Percentiles rank a stretch among this genome's conserved stretches.
These are phyloP conservation scores for Dolomedes plantarius DNA, from an alignment of 2,888 invertebrate species.

Conservation along the genomic window DNA sequence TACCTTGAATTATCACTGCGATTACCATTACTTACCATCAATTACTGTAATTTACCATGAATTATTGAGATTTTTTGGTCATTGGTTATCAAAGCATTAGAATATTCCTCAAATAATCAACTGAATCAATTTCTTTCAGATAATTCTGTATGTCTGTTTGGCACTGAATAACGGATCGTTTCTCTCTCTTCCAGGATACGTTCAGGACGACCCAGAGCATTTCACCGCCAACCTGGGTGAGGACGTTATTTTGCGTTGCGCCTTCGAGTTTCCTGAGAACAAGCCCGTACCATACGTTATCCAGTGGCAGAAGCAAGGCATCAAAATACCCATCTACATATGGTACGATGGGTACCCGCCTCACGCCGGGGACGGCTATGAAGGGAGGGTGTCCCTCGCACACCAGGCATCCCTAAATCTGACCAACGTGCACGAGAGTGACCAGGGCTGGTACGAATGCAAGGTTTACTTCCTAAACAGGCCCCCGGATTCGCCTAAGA, in stretches of 20 bases:
- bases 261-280: slow-evolving; percentile 93
- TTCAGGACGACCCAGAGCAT: slow-evolving; percentile 61
- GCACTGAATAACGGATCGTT: no score
- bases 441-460: slow-evolving; percentile 98
- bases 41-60: no score
- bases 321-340: slow-evolving; percentile 97
- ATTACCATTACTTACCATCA: no score
- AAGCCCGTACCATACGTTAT: slow-evolving; percentile 89
- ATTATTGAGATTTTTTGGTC: no score
- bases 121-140: no score
- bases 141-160: no score
- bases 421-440: slow-evolving; percentile 93
- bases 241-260: slow-evolving; percentile 97
- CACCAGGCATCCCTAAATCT: slow-evolving; percentile 95
- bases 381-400: slow-evolving; percentile 92
- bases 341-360: slow-evolving; percentile 98
- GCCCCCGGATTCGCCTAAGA: slow-evolving; percentile 80
- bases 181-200: slow-evolving; percentile 30
- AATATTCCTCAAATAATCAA: no score
- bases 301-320: slow-evolving; percentile 98
- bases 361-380: slow-evolving; percentile 95
- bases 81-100: no score
- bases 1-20: no score
- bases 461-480: slow-evolving; percentile 84
- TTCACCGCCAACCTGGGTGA: slow-evolving; percentile 95